Evolutionary conservation across 35 echinoderm and acorn worm species (phyloP).

Genomic region (Anneissia japonica): DNA sequence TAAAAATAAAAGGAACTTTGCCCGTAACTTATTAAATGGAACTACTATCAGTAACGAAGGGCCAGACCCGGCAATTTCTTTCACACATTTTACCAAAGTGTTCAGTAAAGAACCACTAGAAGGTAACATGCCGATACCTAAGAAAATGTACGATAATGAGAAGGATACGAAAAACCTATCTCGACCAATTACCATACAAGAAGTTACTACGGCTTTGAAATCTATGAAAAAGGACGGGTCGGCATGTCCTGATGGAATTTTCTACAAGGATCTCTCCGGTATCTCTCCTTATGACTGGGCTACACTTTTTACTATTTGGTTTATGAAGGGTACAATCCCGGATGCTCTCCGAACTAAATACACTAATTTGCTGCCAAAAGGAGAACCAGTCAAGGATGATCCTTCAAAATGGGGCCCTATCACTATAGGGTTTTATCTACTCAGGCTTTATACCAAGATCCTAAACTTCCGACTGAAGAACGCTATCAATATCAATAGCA

Average conservation of each 20-base stretch:
- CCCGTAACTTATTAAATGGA: not conserved
- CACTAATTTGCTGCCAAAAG: not conserved
- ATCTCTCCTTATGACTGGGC: not conserved
- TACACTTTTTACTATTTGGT: not conserved
- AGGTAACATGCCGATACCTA: not conserved
- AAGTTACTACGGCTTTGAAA: not conserved
- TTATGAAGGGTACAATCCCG: not conserved
- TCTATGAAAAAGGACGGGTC: conserved; percentile 18
- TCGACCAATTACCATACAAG: not conserved
- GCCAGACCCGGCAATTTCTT: not conserved
- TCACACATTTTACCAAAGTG: not conserved
- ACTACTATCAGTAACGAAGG: not conserved
- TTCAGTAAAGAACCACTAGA: not conserved
- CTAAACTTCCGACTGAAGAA: not conserved
- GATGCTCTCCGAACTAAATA: not conserved
- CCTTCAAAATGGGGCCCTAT: not conserved
- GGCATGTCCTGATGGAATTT: conserved; percentile 3
- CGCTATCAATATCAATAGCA: not conserved
- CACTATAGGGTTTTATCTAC: conserved; percentile 6
- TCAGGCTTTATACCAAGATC: not conserved
- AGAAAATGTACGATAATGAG: not conserved
- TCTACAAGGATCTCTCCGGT: not conserved
- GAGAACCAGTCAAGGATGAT: not conserved
- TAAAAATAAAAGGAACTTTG: not conserved
- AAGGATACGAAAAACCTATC: not conserved